Evolutionary conservation across 2,113 vertebrate species (phyloP), one percentile per base, ranked within the genome.

Genomic region (Lonchura striata): DNA sequence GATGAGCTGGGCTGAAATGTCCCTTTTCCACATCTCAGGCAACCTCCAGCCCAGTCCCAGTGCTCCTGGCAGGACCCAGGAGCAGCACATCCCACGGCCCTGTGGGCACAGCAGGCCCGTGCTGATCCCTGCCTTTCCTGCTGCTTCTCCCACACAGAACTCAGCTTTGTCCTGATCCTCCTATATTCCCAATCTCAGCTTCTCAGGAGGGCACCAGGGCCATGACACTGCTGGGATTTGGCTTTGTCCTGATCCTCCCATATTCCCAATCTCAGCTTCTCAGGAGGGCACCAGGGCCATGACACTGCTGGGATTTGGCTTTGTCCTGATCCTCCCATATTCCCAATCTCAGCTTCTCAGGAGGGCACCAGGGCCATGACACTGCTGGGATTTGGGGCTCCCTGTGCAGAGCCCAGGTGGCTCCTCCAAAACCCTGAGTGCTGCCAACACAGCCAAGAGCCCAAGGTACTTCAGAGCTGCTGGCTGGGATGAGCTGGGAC

Each of bases 231-330:
- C n/a, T n/a, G n/a, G n/a, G n/a, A n/a, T n/a, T n/a, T n/a, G n/a
- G n/a, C n/a, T n/a, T n/a, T n/a, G n/a, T n/a, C n/a, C n/a, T n/a
- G n/a, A n/a, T n/a, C n/a, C n/a, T n/a, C n/a, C n/a, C n/a, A n/a
- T n/a, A n/a, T n/a, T n/a, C 74, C 74, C 30, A 2, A 5, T 13
- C 25, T 16, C 82, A 44, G 31, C 19, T 17, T 7, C 46, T 14
- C 7, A 0, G 35, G 42, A 61, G 50, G 41, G 35, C 4, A 15
- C 52, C 46, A 30, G 39, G 39, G 65, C 18, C 3, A 39, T 0
- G 1, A 1, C 13, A 18, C 0, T 0, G 7, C 46, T 2, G 52
- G 22, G 11, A 24, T 24, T 1, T 41, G 59, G 18, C 7, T 2
- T 15, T 25, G 13, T 3, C 2, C 49, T 12, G 7, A 27, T 23